A percentile compares a stretch with the other conserved stretches of the same genome.
These are phyloP conservation scores for Clanis bilineata DNA, from an alignment of 2,888 invertebrate species.

Conservation along the genomic window DNA sequence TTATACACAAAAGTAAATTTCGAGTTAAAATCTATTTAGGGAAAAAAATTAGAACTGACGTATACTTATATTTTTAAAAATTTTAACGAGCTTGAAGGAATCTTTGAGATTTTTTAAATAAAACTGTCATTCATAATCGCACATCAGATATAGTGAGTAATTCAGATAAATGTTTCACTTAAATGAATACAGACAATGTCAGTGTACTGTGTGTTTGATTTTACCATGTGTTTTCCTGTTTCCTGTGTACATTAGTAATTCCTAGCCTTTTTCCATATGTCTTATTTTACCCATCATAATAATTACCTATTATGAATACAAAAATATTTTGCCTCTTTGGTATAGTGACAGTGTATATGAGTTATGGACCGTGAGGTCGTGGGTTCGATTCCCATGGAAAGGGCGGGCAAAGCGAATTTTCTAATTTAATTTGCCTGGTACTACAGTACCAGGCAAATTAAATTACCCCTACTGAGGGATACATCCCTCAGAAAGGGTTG, in stretches of 20 bases:
- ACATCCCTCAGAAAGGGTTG: too few species aligned
- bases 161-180: constrained; percentile 15
- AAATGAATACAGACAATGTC: constrained; percentile 27
- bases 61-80: background rate
- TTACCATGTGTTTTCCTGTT: background rate
- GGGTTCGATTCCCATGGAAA: too few species aligned
- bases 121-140: constrained; percentile 30
- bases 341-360: too few species aligned
- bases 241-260: background rate
- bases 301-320: too few species aligned
- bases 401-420: too few species aligned
- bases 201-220: constrained; percentile 21
- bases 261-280: too few species aligned
- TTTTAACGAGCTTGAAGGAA: constrained; percentile 10
- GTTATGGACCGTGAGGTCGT: too few species aligned
- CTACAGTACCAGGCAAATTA: too few species aligned
- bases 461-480: too few species aligned
- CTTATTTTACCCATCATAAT: too few species aligned
- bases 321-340: too few species aligned
- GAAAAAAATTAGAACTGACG: constrained; percentile 4
- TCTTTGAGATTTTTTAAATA: background rate
- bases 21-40: constrained; percentile 7
- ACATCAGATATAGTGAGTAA: constrained; percentile 21
- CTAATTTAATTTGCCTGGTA: too few species aligned
- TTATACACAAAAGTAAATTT: background rate